phyloP scores from a whole-genome alignment of 2,113 vertebrate species.

The Jacana jacana region DNA sequence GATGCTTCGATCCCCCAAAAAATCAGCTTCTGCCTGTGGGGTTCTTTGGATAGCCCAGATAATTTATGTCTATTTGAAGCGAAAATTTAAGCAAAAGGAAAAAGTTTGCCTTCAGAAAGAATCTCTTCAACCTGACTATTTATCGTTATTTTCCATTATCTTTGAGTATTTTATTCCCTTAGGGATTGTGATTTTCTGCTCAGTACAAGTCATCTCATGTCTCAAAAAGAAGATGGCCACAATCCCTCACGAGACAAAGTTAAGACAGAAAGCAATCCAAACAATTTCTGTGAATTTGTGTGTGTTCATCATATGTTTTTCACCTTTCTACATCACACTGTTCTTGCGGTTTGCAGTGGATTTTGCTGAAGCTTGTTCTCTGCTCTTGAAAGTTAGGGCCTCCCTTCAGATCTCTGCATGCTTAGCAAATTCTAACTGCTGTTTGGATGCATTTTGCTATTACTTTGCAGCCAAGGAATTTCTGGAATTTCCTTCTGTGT shows the following conservation, averaged over 20 bases:
- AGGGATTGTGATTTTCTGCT: slow-evolving; percentile 73
- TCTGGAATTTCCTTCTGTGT: slow-evolving; percentile 32
- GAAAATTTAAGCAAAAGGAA: accelerated
- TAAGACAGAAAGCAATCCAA: slow-evolving; percentile 41
- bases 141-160: accelerated
- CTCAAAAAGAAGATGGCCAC: slow-evolving; percentile 45
- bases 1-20: slow-evolving; percentile 63
- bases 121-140: neutral
- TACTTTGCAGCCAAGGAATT: slow-evolving; percentile 77
- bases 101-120: neutral
- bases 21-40: slow-evolving; percentile 52
- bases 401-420: neutral
- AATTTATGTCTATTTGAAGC: accelerated
- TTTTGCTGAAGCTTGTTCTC: neutral
- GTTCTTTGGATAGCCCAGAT: slow-evolving; percentile 59
- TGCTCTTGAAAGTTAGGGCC: accelerated
- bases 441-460: slow-evolving; percentile 79
- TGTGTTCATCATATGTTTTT: slow-evolving; percentile 75
- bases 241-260: neutral
- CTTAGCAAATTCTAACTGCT: slow-evolving; percentile 76
- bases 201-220: slow-evolving; percentile 54
- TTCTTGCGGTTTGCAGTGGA: neutral
- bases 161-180: slow-evolving; percentile 65
- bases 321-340: slow-evolving; percentile 61
- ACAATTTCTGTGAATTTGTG: slow-evolving; percentile 75